These are phyloP conservation scores for Hemiscyllium ocellatum DNA, from an alignment of 2,113 vertebrate genomes.

Conservation along the genomic window DNA sequence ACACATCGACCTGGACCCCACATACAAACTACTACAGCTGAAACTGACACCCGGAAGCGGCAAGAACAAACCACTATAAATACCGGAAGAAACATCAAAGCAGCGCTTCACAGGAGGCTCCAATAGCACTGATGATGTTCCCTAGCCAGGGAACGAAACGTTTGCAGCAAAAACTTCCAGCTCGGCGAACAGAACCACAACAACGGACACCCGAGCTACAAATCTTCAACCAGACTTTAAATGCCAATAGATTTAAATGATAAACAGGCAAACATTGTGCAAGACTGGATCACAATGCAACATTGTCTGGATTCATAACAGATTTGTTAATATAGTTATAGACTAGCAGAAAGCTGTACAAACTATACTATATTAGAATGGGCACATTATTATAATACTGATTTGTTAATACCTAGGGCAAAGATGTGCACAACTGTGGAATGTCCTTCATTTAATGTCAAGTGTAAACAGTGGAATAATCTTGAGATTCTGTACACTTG, in stretches of 20 bases:
- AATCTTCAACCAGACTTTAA: too few relatives aligned
- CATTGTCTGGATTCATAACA: background rate
- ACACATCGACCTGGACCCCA: too few relatives aligned
- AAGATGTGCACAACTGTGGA: slow-evolving; percentile 17
- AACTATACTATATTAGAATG: background rate
- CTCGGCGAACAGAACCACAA: too few relatives aligned
- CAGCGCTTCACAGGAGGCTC: too few relatives aligned
- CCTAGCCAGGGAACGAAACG: too few relatives aligned
- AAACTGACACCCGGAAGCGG: too few relatives aligned
- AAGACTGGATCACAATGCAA: background rate
- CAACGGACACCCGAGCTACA: too few relatives aligned
- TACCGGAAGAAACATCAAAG: too few relatives aligned
- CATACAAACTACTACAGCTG: too few relatives aligned
- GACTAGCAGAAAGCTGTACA: background rate
- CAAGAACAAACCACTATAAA: too few relatives aligned
- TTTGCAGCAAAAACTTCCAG: too few relatives aligned
- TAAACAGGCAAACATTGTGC: background rate
- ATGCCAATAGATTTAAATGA: background rate
- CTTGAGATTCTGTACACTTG: slow-evolving; percentile 20
- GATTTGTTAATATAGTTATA: background rate
- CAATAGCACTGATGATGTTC: too few relatives aligned
- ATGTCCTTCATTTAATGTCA: slow-evolving; percentile 15
- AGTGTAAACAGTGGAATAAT: slow-evolving; percentile 28
- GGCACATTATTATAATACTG: slow-evolving; percentile 5
- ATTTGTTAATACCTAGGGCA: slow-evolving; percentile 1